phyloP scores from a whole-genome alignment of 1,140 invertebrate genomes.

The Nymphalis io region DNA sequence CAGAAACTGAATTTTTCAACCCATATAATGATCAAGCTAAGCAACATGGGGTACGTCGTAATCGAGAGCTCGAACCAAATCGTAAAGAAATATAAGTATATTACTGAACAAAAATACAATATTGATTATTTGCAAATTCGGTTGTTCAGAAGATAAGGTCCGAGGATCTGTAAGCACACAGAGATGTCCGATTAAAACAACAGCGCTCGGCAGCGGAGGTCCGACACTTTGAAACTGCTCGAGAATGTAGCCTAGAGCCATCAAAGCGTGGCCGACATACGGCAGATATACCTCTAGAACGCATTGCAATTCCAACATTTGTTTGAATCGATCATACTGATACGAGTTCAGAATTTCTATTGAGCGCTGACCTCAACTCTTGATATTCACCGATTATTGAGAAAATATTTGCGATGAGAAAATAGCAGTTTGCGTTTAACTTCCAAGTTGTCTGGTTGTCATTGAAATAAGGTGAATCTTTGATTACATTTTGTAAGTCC shows the following conservation, averaged over 20 bases:
- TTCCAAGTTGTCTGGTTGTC: conserved; percentile 21
- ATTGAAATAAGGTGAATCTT: conserved; percentile 38
- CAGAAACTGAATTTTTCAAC: too few species aligned
- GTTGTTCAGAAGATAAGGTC: conserved; percentile 45
- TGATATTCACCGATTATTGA: conserved; percentile 52
- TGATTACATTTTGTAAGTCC: conserved; percentile 35
- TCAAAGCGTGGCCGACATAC: conserved; percentile 61
- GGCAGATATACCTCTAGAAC: conserved; percentile 53
- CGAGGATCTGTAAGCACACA: conserved; percentile 58
- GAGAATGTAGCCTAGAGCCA: conserved; percentile 63
- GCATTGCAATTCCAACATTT: conserved; percentile 48
- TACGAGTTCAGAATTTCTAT: conserved; percentile 21
- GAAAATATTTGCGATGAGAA: conserved; percentile 48
- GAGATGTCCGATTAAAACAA: conserved; percentile 63
- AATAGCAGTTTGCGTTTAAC: conserved; percentile 43
- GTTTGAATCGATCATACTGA: conserved; percentile 26
- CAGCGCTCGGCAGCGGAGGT: conserved; percentile 56
- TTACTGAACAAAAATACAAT: conserved; percentile 54
- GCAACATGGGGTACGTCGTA: conserved; percentile 39
- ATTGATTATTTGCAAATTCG: conserved; percentile 55
- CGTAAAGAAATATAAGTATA: conserved; percentile 55
- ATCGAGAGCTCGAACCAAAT: conserved; percentile 44
- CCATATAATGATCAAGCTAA: conserved; percentile 39
- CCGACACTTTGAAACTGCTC: conserved; percentile 55
- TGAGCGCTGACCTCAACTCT: conserved; percentile 41